Evolutionary conservation across 2,888 invertebrate genomes (phyloP), one percentile per base, ranked within the genome.

Genomic region (Sympetrum striolatum): DNA sequence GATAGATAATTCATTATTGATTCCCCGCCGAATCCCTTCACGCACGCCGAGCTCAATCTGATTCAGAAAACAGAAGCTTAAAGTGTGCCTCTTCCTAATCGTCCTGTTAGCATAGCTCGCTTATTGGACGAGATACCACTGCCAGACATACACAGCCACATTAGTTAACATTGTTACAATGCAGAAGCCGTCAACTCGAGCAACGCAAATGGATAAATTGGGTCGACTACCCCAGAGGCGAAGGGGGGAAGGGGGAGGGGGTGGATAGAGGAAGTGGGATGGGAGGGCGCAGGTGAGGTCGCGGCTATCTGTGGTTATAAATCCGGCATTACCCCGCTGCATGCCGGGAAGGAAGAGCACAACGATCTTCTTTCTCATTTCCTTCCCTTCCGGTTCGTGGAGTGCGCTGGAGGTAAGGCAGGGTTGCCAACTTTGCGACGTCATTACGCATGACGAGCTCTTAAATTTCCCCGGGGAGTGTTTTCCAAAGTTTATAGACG

Each of bases 291-390:
- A 86, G 86, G 86, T 86, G 86, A 60, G 64, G 22, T 37, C 60
- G 86, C 37, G 60, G 86, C 58, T 86, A 86, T 37, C 64, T 37
- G 60, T 39, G 86, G 86, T 86, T 86, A 86, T 86, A 86, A 86
- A 86, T 86, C 37, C 86, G 86, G 39, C 86, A 86, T 60, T 60
- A 37, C 86, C n/a, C 35, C 37, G 58, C 58, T 48, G 86, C 86
- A 86, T 60, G 86, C 37, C 37, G 60, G 86, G 37, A n/a, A 35
- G 35, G 80, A 18, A 31, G 58, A 80, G 39, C n/a, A 80, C n/a
- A 22, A 58, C 12, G 60, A 60, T 86, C 60, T 86, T 86, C 64
- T 22, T 60, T 86, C 86, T 86, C 86, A 64, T 86, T 86, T 86
- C 82, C 82, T 60, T 14, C 60, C 22, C 82, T 60, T 86, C 60